phyloP scores from a whole-genome alignment of 2,797 vertebrate species.

The Cottoperca gobio region DNA sequence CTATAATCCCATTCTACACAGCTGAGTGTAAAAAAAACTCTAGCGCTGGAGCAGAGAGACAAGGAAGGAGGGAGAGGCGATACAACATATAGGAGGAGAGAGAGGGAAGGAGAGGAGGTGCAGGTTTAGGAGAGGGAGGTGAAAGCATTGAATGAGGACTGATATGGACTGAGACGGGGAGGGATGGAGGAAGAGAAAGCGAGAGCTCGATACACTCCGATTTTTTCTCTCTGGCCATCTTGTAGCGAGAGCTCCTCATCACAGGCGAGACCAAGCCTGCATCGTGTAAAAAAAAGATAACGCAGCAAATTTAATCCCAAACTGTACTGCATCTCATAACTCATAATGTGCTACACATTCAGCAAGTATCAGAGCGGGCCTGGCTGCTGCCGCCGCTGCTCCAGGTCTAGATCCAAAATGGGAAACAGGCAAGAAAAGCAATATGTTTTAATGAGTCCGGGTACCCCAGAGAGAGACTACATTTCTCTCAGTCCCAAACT shows the following conservation, averaged over 20 bases:
- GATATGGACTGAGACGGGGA: constrained; percentile 29
- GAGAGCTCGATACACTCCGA: constrained; percentile 17
- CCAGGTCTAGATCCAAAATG: constrained; percentile 56
- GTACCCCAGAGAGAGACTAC: constrained; percentile 52
- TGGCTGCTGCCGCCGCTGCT: constrained; percentile 34
- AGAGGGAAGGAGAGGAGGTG: not conserved
- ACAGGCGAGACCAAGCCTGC: constrained; percentile 28
- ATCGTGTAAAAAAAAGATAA: constrained; percentile 52
- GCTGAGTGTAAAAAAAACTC: constrained; percentile 55
- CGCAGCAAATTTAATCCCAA: constrained; percentile 62
- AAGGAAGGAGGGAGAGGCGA: constrained; percentile 15
- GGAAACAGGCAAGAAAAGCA: constrained; percentile 68
- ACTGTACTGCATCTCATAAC: constrained; percentile 57
- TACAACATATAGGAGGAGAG: constrained; percentile 18
- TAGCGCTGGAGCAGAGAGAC: constrained; percentile 31
- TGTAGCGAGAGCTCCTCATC: constrained; percentile 37
- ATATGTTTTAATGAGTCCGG: constrained; percentile 72
- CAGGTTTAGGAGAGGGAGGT: constrained; percentile 22
- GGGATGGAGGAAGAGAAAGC: constrained; percentile 13
- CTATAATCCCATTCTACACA: constrained; percentile 57
- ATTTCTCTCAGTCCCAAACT: constrained; percentile 44
- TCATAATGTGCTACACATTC: constrained; percentile 50
- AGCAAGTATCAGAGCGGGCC: constrained; percentile 33
- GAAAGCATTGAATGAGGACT: constrained; percentile 31
- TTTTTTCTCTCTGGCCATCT: constrained; percentile 30